Percentiles rank a stretch among this genome's conserved stretches.
phyloP scores from a whole-genome alignment of 37 sponge, comb jelly and placozoan genomes.

The Ephydatia muelleri region DNA sequence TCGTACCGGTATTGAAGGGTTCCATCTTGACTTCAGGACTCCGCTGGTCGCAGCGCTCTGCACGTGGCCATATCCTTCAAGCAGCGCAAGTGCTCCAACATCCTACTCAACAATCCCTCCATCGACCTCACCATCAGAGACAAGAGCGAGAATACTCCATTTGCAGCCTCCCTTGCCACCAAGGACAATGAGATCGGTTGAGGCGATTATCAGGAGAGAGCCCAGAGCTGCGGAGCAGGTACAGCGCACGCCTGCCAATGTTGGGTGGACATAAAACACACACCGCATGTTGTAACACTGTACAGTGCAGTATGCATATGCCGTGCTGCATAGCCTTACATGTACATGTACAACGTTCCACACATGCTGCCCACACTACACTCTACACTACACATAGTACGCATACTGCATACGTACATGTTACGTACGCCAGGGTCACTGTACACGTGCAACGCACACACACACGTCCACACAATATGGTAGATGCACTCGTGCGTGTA shows the following conservation, averaged over 20 bases:
- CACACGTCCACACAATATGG: too few relatives aligned
- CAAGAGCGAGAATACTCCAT: constrained; percentile 74
- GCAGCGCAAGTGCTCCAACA: constrained; percentile 63
- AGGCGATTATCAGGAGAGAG: constrained; percentile 80
- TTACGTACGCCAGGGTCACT: too few relatives aligned
- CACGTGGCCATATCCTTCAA: constrained; percentile 87
- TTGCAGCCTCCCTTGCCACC: constrained; percentile 81
- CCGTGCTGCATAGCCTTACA: too few relatives aligned
- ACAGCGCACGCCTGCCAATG: neutral
- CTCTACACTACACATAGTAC: neutral
- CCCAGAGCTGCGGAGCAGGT: constrained; percentile 92
- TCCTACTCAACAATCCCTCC: constrained; percentile 81
- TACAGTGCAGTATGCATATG: neutral
- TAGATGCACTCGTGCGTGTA: too few relatives aligned
- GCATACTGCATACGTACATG: too few relatives aligned
- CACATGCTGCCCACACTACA: constrained; percentile 1
- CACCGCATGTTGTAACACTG: too few relatives aligned
- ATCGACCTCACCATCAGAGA: constrained; percentile 81
- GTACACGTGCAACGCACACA: too few relatives aligned
- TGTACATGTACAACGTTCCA: neutral
- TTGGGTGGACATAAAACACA: too few relatives aligned
- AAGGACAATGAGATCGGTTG: constrained; percentile 82
- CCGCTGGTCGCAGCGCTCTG: constrained; percentile 68
- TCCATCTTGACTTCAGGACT: constrained; percentile 60
- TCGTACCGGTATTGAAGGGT: neutral